phyloP scores from a whole-genome alignment of 2,113 vertebrate genomes.

The Laticauda laticaudata region DNA sequence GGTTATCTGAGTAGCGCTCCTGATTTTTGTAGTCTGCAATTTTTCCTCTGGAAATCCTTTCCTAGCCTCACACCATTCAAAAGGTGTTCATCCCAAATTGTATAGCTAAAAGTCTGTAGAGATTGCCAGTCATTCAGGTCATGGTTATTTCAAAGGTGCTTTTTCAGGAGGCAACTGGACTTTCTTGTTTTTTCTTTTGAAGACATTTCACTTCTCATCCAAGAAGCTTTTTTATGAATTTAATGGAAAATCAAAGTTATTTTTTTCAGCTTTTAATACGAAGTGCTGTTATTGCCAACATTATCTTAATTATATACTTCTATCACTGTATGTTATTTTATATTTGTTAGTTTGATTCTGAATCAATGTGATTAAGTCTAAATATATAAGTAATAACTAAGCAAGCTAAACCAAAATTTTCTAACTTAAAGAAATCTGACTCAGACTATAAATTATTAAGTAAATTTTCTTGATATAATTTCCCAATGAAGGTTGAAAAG shows the following conservation, averaged over 20 bases:
- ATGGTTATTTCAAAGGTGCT: too few relatives aligned
- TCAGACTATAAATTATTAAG: background rate
- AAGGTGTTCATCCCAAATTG: too few relatives aligned
- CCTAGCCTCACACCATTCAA: too few relatives aligned
- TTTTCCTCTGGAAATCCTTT: too few relatives aligned
- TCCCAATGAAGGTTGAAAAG: conserved; percentile 5
- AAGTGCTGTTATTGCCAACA: background rate
- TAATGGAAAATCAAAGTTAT: background rate
- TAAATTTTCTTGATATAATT: background rate
- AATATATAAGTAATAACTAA: background rate
- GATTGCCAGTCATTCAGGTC: too few relatives aligned
- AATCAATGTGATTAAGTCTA: background rate
- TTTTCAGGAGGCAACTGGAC: too few relatives aligned
- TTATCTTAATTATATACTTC: background rate
- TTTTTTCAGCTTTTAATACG: background rate
- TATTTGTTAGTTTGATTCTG: background rate
- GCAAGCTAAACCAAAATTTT: background rate
- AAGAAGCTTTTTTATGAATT: background rate
- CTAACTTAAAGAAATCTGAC: background rate
- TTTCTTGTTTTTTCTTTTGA: too few relatives aligned
- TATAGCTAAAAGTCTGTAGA: too few relatives aligned
- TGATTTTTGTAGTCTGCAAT: too few relatives aligned
- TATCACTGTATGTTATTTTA: background rate
- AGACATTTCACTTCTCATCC: too few relatives aligned
- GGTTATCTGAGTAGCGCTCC: too few relatives aligned